Base-by-base conservation (phyloP, 2,113 vertebrate genomes). In the Aptenodytes forsteri region DNA sequence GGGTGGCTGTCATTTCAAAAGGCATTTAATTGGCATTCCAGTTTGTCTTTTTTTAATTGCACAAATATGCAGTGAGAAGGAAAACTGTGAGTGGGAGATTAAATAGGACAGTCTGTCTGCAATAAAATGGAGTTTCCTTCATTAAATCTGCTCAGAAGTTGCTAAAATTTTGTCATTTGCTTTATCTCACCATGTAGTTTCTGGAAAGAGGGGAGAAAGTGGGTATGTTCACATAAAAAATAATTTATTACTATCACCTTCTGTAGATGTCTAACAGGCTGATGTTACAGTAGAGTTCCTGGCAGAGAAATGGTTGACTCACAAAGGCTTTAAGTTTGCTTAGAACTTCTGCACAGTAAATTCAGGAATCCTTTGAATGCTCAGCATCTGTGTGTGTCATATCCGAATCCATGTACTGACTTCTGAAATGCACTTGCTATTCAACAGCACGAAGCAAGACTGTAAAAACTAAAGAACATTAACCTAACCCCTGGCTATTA, bases 1-100 rank as follows among this genome's bases (percentile, higher is more conserved):
- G 67, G 44, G 69, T 71, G 81, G 84, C 72, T 90, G 81, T 89
- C 16, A 3, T 84, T 95, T 96, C 55, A 40, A 77, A 92, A 93
- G 26, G 44, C 47, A 12, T 87, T 97, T 96, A 88, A 95, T 94
- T 96, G 82, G 61, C 59, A 11, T 96, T 96, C 87, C 71, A 71
- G 54, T 85, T 95, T 91, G 77, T 84, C 77, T 52, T 91, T 54
- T 71, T 96, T 97, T 97, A 91, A 95, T 97, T 94, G 90, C 93
- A 92, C 56, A 76, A 90, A 97, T 97, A 93, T 87, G 86, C 83
- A 82, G 87, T 8, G 64, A 89, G 80, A 91, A 87, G 89, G 71
- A 89, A 92, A 87, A 85, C 54, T 59, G 49, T 65, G 83, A 92
- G 52, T 83, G 76, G 65, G 85, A 93, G 65, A 77, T 91, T 92